These are phyloP conservation scores for Tapirus indicus DNA, from an alignment of 2,797 vertebrate genomes.

Conservation along the genomic window DNA sequence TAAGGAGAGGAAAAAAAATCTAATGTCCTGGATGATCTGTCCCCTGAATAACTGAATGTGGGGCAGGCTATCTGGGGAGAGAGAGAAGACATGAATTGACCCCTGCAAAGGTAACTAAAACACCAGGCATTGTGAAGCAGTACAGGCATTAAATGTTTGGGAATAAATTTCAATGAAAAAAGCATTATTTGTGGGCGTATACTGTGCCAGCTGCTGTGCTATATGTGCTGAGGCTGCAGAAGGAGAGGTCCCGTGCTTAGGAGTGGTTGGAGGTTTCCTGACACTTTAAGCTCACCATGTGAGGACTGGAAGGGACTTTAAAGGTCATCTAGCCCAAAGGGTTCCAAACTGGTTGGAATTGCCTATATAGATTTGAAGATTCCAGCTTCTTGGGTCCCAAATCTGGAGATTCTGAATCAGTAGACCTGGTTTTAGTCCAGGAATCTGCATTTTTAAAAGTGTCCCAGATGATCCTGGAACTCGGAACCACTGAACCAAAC, in stretches of 20 bases:
- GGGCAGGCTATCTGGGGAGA: background rate
- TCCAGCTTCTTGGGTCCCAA: background rate
- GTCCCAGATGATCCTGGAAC: background rate
- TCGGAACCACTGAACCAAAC: background rate
- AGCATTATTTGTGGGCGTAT: fast-evolving
- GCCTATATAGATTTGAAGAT: background rate
- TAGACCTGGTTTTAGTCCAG: background rate
- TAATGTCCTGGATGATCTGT: background rate
- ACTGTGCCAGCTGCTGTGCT: background rate
- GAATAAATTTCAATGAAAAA: background rate
- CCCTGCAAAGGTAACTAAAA: background rate
- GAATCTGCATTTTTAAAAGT: background rate
- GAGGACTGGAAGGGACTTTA: background rate
- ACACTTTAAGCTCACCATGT: background rate
- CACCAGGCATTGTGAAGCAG: background rate
- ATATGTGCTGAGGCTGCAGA: background rate
- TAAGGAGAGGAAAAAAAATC: background rate
- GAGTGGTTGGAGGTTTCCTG: background rate
- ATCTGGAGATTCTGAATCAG: background rate
- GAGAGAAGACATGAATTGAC: background rate
- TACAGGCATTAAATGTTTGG: background rate
- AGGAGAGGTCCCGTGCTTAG: background rate
- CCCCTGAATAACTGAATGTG: background rate
- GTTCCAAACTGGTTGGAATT: background rate
- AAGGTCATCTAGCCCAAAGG: background rate